Evolutionary conservation across 2,888 invertebrate species (phyloP).

Genomic region (Neoascia interrupta): DNA sequence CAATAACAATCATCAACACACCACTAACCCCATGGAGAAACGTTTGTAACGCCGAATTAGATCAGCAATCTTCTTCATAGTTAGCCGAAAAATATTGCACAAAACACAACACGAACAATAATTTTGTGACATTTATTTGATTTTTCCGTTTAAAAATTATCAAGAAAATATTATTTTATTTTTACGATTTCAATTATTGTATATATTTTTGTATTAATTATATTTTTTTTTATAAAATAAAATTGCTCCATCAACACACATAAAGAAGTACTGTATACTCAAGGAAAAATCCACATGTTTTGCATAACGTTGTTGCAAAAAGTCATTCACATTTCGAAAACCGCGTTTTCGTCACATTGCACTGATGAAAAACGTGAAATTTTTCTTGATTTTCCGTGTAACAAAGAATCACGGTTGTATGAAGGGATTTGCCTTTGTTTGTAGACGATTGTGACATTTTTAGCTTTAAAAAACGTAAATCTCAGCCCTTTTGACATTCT

Average conservation of each 20-base stretch:
- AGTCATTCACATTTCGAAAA: constrained; percentile 43
- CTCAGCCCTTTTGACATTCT: too few species aligned
- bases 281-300: constrained; percentile 16
- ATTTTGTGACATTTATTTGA: constrained; percentile 55
- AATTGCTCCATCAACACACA: too few species aligned
- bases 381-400: neutral
- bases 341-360: constrained; percentile 28
- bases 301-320: constrained; percentile 11
- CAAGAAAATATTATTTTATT: neutral
- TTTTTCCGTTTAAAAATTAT: neutral
- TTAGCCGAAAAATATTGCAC: constrained; percentile 41
- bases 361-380: constrained; percentile 3
- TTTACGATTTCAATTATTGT: constrained; percentile 17
- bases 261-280: too few species aligned
- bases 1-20: constrained; percentile 11
- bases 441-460: too few species aligned
- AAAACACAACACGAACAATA: constrained; percentile 32
- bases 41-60: constrained; percentile 64
- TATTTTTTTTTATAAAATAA: too few species aligned
- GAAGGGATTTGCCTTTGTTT: too few species aligned
- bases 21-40: constrained; percentile 66
- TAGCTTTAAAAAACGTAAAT: too few species aligned
- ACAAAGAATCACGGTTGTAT: too few species aligned
- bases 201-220: constrained; percentile 17
- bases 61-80: constrained; percentile 60